Base-by-base conservation (phyloP, 2,797 vertebrate species). In the Anabas testudineus region DNA sequence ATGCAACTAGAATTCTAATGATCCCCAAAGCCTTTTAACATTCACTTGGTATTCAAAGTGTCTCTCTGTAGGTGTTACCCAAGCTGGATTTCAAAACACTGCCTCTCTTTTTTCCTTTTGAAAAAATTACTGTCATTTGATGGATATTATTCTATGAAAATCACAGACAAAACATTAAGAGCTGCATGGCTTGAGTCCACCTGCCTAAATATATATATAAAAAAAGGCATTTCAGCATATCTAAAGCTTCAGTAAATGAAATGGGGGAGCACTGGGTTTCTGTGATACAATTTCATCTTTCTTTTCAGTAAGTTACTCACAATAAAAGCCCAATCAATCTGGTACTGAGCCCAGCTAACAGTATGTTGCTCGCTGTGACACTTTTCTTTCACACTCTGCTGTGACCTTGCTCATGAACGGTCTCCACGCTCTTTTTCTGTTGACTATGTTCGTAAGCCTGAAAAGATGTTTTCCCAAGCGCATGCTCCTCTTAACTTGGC, bases 1-100 rank as follows among this genome's bases (percentile, higher is more conserved):
- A 43, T 65, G 75, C 80, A 53, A 76, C 60, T 57, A 34, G 85
- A 89, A 90, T 89, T 77, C 70, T 83, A 91, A 89, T 86, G 69
- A 74, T 67, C 48, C 62, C 24, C 16, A 69, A 83, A 79, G 68
- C 79, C 85, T 85, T 87, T 90, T 79, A 88, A 82, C 74, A 81
- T 76, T 79, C 28, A 39, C 65, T 87, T 88, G 66, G 88, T 85
- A 88, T 88, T 83, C 80, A 77, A 47, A 79, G 83, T 55, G 52
- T 48, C 61, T 76, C 72, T 80, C 83, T 71, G 63, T 82, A 74
- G 79, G 84, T 85, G 78, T 71, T 79, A 68, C 65, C 47, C 42
- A 47, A 78, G 66, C 68, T 60, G 51, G 16, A n/a, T 71, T 82
- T 80, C 58, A 74, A 71, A 78, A 61, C 34, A 10, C 22, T 13